Evolutionary conservation across 2,113 vertebrate species (phyloP).

Genomic region (Perccottus glenii): DNA sequence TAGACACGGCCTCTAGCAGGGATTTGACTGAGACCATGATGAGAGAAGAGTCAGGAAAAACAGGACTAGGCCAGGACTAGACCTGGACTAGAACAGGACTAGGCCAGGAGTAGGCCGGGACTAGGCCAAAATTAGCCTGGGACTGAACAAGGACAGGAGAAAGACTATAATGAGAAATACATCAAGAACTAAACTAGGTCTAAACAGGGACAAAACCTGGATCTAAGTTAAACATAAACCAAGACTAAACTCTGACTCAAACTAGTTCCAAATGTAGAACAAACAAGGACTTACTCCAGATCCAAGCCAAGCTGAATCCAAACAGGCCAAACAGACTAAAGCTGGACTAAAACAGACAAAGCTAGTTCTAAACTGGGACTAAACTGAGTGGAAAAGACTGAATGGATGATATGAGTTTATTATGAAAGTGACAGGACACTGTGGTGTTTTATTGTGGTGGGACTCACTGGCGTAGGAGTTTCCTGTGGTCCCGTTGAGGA

Average conservation of each 20-base stretch:
- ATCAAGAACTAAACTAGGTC: too few relatives aligned
- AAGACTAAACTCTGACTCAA: neutral
- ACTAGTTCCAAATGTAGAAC: neutral
- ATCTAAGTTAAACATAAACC: too few relatives aligned
- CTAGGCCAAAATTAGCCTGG: too few relatives aligned
- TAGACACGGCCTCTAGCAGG: neutral
- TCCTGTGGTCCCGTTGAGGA: conserved; percentile 93
- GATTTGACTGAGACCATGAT: neutral
- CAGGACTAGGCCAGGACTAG: too few relatives aligned
- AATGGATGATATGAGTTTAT: neutral
- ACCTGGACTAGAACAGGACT: too few relatives aligned
- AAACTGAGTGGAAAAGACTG: neutral
- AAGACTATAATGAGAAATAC: too few relatives aligned
- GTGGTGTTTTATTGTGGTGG: neutral
- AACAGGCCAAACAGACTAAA: neutral
- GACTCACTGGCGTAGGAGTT: conserved; percentile 96
- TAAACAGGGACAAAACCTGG: too few relatives aligned
- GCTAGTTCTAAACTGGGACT: too few relatives aligned
- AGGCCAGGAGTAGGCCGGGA: too few relatives aligned
- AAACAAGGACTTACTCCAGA: neutral
- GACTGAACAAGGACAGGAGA: too few relatives aligned
- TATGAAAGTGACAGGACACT: neutral
- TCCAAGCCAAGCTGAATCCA: neutral
- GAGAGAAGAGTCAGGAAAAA: neutral
- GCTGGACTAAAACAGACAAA: neutral